Evolutionary conservation across 2,797 vertebrate genomes (phyloP), one percentile per base, ranked within the genome.

Genomic region (Percopsis omiscomaycus): DNA sequence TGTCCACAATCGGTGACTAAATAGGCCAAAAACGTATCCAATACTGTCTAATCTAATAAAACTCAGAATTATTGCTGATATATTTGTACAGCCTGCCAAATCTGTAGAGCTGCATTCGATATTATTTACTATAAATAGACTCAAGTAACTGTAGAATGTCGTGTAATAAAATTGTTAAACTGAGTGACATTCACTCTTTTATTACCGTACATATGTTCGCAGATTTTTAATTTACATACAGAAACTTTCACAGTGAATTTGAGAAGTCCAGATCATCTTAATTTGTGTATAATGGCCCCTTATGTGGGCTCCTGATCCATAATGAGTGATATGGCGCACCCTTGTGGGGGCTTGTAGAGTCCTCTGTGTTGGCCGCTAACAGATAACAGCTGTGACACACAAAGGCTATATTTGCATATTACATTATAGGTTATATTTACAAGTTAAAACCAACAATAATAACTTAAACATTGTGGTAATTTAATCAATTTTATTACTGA

Each of bases 271-370:
- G 22, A 22, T 22, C 22, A 22, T 22, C 22, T 1, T 14, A 57
- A 54, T 59, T 37, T 55, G 45, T 2, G 0, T 3, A 53, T 13
- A 48, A 3, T 4, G 8, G 12, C 30, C 3, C 16, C 50, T 12
- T 60, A n/a, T 30, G 5, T 54, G 30, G 75, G 61, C 61, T 64
- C 67, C 58, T 68, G 29, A 14, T 51, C 55, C 49, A 42, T 57
- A 80, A 58, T 52, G 82, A 80, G 77, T 78, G 72, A 88, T 77
- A 68, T 90, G 87, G 87, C 84, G 82, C 71, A 89, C 89, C 86
- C 91, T 92, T 65, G 82, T 85, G 91, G 88, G 72, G 68, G 61
- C 68, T 65, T 10, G 4, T 53, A 58, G 73, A 77, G 60, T 56
- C 50, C 75, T 50, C 28, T 22, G 61, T 69, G 77, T 81, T 82